Percentiles rank a stretch among this genome's conserved stretches.
These are phyloP conservation scores for Aplodontia rufa DNA, from an alignment of 2,113 vertebrate genomes.

Conservation along the genomic window DNA sequence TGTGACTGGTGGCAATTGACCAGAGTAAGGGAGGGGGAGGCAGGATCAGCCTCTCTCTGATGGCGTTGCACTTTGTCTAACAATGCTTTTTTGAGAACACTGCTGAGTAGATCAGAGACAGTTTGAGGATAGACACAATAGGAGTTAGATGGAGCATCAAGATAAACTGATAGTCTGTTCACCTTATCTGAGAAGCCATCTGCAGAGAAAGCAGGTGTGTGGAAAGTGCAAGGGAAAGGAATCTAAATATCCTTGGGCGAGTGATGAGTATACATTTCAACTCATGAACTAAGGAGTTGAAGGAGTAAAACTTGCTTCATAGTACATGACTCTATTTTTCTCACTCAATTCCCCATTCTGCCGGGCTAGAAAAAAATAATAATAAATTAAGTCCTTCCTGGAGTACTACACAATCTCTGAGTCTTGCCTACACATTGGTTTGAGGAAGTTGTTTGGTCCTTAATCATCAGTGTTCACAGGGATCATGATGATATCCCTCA, in stretches of 20 bases:
- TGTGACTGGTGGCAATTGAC: no score
- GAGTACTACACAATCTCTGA: neutral
- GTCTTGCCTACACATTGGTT: neutral
- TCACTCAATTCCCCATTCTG: neutral
- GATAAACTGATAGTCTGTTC: neutral
- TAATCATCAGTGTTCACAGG: neutral
- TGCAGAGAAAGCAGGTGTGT: neutral
- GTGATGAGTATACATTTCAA: neutral
- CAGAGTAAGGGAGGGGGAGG: neutral
- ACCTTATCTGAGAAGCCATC: neutral
- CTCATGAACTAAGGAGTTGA: neutral
- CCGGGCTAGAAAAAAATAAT: neutral
- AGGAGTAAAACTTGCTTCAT: neutral
- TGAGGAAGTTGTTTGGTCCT: neutral
- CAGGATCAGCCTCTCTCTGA: neutral
- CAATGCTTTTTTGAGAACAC: neutral
- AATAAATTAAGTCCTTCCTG: neutral
- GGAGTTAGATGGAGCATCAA: accelerated
- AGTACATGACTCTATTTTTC: neutral
- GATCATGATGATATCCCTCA: neutral
- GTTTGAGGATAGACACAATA: neutral
- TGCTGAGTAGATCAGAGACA: neutral
- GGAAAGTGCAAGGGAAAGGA: neutral
- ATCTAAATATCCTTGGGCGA: neutral
- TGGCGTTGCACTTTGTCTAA: neutral